These are phyloP conservation scores for Cyclina sinensis DNA, from an alignment of 1,140 invertebrate species.

Conservation along the genomic window DNA sequence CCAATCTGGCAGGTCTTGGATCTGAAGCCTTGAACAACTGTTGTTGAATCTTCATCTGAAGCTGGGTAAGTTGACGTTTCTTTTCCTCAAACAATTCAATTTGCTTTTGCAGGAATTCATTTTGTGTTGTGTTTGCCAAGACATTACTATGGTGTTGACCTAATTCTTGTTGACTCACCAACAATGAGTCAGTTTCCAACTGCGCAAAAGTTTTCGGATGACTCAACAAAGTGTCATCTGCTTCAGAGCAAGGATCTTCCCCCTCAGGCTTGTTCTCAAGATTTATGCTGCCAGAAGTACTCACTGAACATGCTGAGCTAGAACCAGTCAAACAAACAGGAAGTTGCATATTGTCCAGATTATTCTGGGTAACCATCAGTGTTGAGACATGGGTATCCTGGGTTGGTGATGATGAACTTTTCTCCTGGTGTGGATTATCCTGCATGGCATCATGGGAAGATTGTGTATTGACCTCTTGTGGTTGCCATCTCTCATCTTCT, in stretches of 20 bases:
- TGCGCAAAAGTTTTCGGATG: constrained; percentile 18
- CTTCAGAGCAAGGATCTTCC: not conserved
- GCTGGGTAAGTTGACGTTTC: constrained; percentile 30
- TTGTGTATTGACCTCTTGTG: not conserved
- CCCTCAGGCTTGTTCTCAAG: not conserved
- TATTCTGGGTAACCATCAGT: constrained; percentile 3
- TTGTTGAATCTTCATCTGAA: constrained; percentile 26
- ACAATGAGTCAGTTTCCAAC: constrained; percentile 42
- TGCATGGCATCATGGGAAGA: constrained; percentile 42
- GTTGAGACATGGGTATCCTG: not conserved
- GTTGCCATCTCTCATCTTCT: not conserved
- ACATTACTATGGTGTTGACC: constrained; percentile 45
- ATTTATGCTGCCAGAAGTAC: not conserved
- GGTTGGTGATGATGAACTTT: not conserved
- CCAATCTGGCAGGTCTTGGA: not conserved
- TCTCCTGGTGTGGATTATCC: constrained; percentile 31
- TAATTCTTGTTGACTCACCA: constrained; percentile 54
- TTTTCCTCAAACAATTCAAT: constrained; percentile 32
- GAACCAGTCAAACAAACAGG: constrained; percentile 49
- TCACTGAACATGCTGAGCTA: not conserved
- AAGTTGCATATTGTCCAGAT: constrained; percentile 56
- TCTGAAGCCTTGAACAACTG: constrained; percentile 8
- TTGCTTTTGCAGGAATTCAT: constrained; percentile 51
- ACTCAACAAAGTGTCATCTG: constrained; percentile 29
- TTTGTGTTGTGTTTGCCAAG: constrained; percentile 41